These are phyloP conservation scores for Hypselothyrea guttata DNA, from an alignment of 2,888 invertebrate genomes.

Conservation along the genomic window DNA sequence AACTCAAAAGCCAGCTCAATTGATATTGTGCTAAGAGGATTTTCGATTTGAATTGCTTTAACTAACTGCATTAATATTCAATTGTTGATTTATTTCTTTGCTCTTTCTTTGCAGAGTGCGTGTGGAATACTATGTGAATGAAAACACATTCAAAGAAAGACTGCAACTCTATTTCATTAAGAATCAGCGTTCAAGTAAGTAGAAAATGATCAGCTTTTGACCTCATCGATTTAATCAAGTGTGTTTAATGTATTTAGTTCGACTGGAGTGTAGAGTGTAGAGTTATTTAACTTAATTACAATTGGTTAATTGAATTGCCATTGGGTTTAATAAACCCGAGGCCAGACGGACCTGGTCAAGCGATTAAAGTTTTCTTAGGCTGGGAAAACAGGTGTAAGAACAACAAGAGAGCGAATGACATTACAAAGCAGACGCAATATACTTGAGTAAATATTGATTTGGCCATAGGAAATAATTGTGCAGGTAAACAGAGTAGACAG, in stretches of 20 bases:
- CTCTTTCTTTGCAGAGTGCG: slow-evolving; percentile 93
- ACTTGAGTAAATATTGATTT: slow-evolving; percentile 69
- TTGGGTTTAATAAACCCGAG: slow-evolving; percentile 9
- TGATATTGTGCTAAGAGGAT: slow-evolving; percentile 38
- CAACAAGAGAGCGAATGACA: slow-evolving; percentile 29
- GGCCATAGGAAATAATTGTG: slow-evolving; percentile 59
- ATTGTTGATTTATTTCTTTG: slow-evolving; percentile 6
- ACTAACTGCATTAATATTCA: not conserved
- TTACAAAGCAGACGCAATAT: slow-evolving; percentile 53
- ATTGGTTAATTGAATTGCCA: slow-evolving; percentile 26
- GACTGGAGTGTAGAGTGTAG: slow-evolving; percentile 23
- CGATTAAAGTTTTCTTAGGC: slow-evolving; percentile 46
- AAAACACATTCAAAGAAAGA: slow-evolving; percentile 99
- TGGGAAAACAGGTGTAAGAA: slow-evolving; percentile 1
- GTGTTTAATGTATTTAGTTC: not conserved
- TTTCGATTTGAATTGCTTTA: slow-evolving; percentile 16
- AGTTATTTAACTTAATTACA: slow-evolving; percentile 49
- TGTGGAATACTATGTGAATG: slow-evolving; percentile 99
- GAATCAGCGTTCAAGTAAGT: slow-evolving; percentile 99
- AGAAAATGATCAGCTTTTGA: slow-evolving; percentile 93
- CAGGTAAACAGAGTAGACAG: slow-evolving; percentile 43
- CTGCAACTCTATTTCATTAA: slow-evolving; percentile 99
- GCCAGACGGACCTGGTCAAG: slow-evolving; percentile 15
- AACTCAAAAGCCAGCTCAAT: slow-evolving; percentile 13
- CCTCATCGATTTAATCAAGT: not conserved